Conservation (phyloP, 2,113 vertebrate species). For the Henicopernis longicauda region DNA sequence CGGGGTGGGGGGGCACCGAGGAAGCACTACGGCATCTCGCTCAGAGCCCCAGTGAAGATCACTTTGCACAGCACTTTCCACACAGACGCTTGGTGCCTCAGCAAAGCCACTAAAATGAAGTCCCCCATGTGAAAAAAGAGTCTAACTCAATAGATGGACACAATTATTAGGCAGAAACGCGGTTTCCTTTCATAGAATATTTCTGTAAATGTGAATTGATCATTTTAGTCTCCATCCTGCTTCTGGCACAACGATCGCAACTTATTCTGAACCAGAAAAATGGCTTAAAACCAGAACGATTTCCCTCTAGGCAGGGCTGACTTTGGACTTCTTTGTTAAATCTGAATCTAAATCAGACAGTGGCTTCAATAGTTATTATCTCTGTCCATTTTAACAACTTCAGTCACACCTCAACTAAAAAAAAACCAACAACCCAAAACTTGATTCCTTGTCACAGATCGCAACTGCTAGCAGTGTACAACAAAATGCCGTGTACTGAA, state of each 20-base stretch:
- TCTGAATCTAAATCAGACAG: not conserved
- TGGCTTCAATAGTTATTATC: not conserved
- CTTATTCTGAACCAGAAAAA: not conserved
- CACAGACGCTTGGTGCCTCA: not conserved
- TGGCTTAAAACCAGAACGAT: not conserved
- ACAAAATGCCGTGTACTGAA: accelerated
- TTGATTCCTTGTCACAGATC: not conserved
- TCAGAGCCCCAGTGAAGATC: not conserved
- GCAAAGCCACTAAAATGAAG: not conserved
- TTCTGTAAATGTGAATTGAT: not conserved
- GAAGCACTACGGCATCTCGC: accelerated
- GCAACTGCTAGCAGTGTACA: too few species aligned
- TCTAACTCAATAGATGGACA: not conserved
- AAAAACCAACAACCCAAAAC: not conserved
- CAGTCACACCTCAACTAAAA: not conserved
- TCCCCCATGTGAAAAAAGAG: not conserved
- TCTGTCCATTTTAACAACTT: not conserved
- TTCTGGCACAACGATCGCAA: not conserved
- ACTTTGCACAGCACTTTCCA: not conserved
- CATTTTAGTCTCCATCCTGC: not conserved
- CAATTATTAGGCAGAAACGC: not conserved
- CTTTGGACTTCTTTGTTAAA: not conserved
- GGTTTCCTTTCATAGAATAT: not conserved
- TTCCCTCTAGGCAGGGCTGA: not conserved
- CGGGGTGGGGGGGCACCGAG: accelerated